phyloP scores from a whole-genome alignment of 2,888 invertebrate species.

The Caenorhabditis sulstoni region DNA sequence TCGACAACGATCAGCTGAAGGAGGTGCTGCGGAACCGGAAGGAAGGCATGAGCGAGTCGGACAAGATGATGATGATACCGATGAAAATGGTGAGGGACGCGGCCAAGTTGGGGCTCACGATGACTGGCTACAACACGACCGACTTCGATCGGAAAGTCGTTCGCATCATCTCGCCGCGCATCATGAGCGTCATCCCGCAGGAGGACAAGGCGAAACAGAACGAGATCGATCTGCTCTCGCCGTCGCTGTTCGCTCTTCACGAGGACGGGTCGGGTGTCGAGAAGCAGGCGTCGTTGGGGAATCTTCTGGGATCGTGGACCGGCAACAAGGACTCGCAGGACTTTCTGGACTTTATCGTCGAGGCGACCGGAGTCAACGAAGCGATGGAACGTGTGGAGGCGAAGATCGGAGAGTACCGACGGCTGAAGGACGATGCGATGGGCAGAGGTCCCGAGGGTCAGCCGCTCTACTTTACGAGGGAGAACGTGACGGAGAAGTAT shows the following conservation, averaged over 20 bases:
- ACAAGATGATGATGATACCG: conserved; percentile 54
- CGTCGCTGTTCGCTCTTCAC: conserved; percentile 55
- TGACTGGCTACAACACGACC: conserved; percentile 67
- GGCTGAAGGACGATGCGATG: conserved; percentile 44
- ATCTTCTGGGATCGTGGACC: conserved; percentile 43
- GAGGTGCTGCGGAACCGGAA: conserved; percentile 35
- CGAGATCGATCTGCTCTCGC: conserved; percentile 57
- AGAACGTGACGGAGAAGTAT: conserved; percentile 69
- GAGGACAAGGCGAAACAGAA: conserved; percentile 42
- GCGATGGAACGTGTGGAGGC: conserved; percentile 56
- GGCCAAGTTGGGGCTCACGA: conserved; percentile 61
- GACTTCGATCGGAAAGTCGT: conserved; percentile 68
- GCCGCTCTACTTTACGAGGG: conserved; percentile 73
- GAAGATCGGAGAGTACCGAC: conserved; percentile 51
- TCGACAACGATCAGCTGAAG: conserved; percentile 55
- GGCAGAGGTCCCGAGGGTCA: conserved; percentile 60
- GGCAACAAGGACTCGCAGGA: conserved; percentile 49
- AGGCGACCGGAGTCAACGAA: conserved; percentile 54
- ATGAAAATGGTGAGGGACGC: conserved; percentile 57
- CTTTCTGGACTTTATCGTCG: conserved; percentile 51
- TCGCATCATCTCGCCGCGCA: conserved; percentile 57
- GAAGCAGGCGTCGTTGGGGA: conserved; percentile 51
- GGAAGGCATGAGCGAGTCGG: conserved; percentile 46
- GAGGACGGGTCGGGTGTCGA: conserved; percentile 51
- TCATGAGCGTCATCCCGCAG: conserved; percentile 48